phyloP scores from a whole-genome alignment of 2,888 invertebrate genomes.

The Branchellion lobata region DNA sequence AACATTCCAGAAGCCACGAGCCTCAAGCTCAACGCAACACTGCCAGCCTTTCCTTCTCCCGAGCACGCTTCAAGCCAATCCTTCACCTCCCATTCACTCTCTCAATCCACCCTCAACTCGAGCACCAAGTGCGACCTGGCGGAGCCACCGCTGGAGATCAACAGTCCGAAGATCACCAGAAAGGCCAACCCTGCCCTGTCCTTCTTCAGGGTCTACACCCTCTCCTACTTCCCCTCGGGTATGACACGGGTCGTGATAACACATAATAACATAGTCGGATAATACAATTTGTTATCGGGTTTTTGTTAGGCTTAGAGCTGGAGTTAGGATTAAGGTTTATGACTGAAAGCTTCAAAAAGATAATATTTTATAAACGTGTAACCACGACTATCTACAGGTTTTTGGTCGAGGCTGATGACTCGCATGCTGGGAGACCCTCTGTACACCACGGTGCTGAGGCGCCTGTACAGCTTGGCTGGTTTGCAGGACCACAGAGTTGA shows the following conservation, averaged over 20 bases:
- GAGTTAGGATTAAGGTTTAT: too few relatives aligned
- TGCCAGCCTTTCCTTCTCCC: too few relatives aligned
- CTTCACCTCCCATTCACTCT: too few relatives aligned
- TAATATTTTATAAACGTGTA: too few relatives aligned
- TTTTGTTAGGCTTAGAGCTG: too few relatives aligned
- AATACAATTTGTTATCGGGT: too few relatives aligned
- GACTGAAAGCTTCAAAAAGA: too few relatives aligned
- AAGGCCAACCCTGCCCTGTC: conserved; percentile 50
- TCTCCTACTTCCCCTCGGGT: conserved; percentile 89
- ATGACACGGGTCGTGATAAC: background rate
- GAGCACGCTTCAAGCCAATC: too few relatives aligned
- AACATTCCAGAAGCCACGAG: background rate
- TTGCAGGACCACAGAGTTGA: conserved; percentile 14
- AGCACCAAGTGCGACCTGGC: conserved; percentile 73
- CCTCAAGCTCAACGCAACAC: too few relatives aligned
- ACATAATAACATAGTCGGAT: too few relatives aligned
- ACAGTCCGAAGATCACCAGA: conserved; percentile 12
- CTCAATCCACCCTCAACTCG: conserved; percentile 66
- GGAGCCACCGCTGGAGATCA: background rate
- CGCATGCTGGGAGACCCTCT: conserved; percentile 80
- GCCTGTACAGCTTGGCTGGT: conserved; percentile 62
- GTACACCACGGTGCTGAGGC: conserved; percentile 43
- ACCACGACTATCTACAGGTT: conserved; percentile 68
- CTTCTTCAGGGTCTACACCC: conserved; percentile 64
- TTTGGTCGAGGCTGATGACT: conserved; percentile 92